A percentile compares a stretch with the other conserved stretches of the same genome.
Conservation (phyloP, 2,113 vertebrate species). For the Vombatus ursinus region DNA sequence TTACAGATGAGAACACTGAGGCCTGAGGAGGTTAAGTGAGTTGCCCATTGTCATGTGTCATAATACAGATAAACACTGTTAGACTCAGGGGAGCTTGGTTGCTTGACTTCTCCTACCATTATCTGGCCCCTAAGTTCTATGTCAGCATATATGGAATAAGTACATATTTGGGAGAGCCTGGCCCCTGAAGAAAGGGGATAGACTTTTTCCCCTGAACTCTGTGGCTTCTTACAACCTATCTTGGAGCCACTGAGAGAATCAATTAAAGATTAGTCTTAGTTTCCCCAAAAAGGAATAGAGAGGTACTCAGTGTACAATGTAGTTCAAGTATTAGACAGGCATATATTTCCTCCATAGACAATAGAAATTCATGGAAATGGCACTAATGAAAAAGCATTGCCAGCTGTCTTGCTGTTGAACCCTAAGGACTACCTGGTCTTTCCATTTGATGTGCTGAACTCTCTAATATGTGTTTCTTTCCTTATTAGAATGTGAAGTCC, state of each 20-base stretch:
- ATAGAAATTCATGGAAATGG: too few species aligned
- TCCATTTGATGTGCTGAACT: too few species aligned
- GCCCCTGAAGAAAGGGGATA: neutral
- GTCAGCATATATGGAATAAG: neutral
- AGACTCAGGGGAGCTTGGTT: neutral
- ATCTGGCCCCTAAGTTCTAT: neutral
- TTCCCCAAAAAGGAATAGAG: neutral
- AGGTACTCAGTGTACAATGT: neutral
- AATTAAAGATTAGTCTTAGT: neutral
- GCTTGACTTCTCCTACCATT: neutral
- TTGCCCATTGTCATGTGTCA: neutral
- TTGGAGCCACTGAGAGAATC: neutral
- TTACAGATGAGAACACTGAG: neutral
- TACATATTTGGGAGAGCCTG: neutral
- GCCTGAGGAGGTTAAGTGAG: neutral
- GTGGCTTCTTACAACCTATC: neutral
- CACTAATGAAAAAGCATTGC: too few species aligned
- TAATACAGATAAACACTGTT: neutral
- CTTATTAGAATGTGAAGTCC: too few species aligned
- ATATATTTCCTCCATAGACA: neutral
- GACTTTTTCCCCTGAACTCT: neutral
- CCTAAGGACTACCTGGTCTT: too few species aligned
- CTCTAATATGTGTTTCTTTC: too few species aligned
- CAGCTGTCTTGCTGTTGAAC: too few species aligned
- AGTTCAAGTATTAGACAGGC: neutral